A percentile compares a stretch with the other conserved stretches of the same genome.
phyloP scores from a whole-genome alignment of 2,888 invertebrate genomes.

The Diplazon laetatorius region DNA sequence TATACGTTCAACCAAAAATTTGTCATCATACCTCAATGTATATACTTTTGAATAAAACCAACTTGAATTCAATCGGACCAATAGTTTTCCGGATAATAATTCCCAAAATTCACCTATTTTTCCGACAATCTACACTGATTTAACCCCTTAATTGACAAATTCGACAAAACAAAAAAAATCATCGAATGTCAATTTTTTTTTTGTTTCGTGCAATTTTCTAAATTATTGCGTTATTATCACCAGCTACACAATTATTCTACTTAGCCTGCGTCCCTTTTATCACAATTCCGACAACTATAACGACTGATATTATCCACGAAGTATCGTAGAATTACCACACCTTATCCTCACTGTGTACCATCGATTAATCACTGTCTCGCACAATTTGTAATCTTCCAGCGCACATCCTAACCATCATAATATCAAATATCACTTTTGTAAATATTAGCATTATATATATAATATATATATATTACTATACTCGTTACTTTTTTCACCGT shows the following conservation, averaged over 20 bases:
- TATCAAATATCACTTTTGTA: conserved; percentile 22
- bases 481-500: conserved; percentile 34
- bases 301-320: conserved; percentile 27
- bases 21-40: too few species aligned
- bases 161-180: too few species aligned
- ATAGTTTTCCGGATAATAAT: too few species aligned
- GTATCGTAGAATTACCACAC: conserved; percentile 37
- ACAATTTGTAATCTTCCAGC: conserved; percentile 50
- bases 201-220: conserved; percentile 30
- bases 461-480: conserved; percentile 23
- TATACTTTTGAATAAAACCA: too few species aligned
- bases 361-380: conserved; percentile 36
- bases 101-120: too few species aligned
- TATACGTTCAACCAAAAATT: too few species aligned
- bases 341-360: conserved; percentile 32
- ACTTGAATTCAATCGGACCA: too few species aligned
- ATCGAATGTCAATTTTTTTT: too few species aligned
- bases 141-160: too few species aligned
- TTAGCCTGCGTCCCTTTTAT: conserved; percentile 8
- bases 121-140: too few species aligned
- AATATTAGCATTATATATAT: conserved; percentile 18
- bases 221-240: conserved; percentile 3
- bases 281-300: conserved; percentile 28
- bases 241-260: conserved; percentile 16
- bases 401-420: conserved; percentile 25